These are phyloP conservation scores for Carlito syrichta DNA, from an alignment of 2,113 vertebrate species.

Conservation along the genomic window DNA sequence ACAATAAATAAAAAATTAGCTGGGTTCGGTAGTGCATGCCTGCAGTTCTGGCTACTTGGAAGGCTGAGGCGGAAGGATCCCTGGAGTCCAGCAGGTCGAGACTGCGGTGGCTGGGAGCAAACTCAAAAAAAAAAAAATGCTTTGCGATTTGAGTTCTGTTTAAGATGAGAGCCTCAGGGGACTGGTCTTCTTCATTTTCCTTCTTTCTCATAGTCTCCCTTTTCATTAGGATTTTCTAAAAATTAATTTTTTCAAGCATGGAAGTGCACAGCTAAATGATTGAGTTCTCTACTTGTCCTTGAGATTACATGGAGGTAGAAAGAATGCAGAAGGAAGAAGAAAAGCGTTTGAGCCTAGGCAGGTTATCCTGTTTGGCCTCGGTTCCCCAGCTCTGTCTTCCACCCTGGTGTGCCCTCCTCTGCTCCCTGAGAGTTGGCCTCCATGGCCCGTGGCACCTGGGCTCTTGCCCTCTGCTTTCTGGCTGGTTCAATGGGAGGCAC, in stretches of 20 bases:
- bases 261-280: neutral
- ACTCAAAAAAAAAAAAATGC: no score
- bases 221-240: neutral
- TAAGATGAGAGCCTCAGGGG: neutral
- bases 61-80: no score
- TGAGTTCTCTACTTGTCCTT: neutral
- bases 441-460: neutral
- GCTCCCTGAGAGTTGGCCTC: no score
- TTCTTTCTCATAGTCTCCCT: neutral
- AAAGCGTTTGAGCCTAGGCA: accelerated
- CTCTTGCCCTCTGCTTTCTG: neutral
- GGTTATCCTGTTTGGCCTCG: neutral
- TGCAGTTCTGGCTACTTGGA: no score
- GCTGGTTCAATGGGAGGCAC: neutral
- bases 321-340: neutral
- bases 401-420: neutral
- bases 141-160: neutral
- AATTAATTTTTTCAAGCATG: neutral
- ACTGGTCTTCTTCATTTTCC: neutral
- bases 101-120: no score
- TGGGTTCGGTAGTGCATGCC: no score
- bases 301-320: neutral
- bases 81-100: no score
- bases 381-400: neutral
- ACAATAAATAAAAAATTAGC: no score